Evolutionary conservation across 2,888 invertebrate genomes (phyloP).

Genomic region (Mellilla xanthometata): DNA sequence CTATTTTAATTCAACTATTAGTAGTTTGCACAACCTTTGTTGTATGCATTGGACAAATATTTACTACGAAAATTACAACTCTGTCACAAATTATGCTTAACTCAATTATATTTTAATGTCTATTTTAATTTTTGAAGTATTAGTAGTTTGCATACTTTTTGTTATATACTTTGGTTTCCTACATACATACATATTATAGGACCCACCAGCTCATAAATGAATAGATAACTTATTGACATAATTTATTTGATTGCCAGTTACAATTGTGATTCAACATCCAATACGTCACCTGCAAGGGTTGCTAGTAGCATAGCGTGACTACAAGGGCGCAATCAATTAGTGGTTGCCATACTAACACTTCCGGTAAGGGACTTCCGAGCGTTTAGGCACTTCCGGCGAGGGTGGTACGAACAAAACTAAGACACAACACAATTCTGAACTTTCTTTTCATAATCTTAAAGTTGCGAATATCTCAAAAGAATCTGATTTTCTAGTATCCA

Average conservation of each 20-base stretch:
- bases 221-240: too few relatives aligned
- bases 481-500: slow-evolving; percentile 17
- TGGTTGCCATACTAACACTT: slow-evolving; percentile 66
- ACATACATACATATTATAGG: too few relatives aligned
- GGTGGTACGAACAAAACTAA: slow-evolving; percentile 3
- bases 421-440: slow-evolving; percentile 7
- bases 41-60: too few relatives aligned
- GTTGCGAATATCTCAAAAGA: slow-evolving; percentile 10
- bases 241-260: slow-evolving; percentile 23
- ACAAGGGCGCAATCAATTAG: slow-evolving; percentile 74
- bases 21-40: too few relatives aligned
- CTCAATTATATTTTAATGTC: too few relatives aligned
- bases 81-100: too few relatives aligned
- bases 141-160: too few relatives aligned
- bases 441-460: slow-evolving; percentile 7
- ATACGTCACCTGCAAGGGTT: slow-evolving; percentile 57
- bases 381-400: slow-evolving; percentile 18
- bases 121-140: too few relatives aligned
- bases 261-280: slow-evolving; percentile 24
- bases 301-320: slow-evolving; percentile 39
- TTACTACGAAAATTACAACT: too few relatives aligned
- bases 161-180: too few relatives aligned
- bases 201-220: too few relatives aligned
- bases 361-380: slow-evolving; percentile 54
- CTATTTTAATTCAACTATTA: too few relatives aligned